These are phyloP conservation scores for Caenorhabditis briggsae DNA, from an alignment of 1,140 invertebrate genomes.

Conservation along the genomic window DNA sequence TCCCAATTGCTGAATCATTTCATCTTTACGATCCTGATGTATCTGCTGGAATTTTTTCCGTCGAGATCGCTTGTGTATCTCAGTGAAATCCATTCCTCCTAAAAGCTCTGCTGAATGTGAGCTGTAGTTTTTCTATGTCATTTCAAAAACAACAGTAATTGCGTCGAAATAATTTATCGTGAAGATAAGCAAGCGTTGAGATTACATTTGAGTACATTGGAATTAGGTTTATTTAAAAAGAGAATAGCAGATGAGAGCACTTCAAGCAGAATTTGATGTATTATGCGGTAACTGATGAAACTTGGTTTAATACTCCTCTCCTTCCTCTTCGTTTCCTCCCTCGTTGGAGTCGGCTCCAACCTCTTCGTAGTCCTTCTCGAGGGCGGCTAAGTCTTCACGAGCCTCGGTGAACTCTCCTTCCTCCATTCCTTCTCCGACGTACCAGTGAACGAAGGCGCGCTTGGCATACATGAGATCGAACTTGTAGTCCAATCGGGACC, in stretches of 20 bases:
- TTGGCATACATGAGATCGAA: constrained; percentile 76
- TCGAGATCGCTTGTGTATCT: not conserved
- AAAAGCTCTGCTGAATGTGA: no score
- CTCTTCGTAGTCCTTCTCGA: constrained; percentile 82
- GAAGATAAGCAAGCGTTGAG: not conserved
- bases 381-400: constrained; percentile 83
- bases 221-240: not conserved
- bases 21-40: not conserved
- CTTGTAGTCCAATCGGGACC: constrained; percentile 82
- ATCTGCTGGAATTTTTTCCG: not conserved
- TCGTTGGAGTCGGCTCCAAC: constrained; percentile 58
- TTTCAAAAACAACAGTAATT: not conserved
- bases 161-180: constrained; percentile 42
- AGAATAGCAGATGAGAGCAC: not conserved
- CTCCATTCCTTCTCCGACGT: constrained; percentile 84
- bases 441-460: constrained; percentile 79
- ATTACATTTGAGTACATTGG: not conserved
- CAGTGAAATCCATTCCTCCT: no score
- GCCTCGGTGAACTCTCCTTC: constrained; percentile 85
- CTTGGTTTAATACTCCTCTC: constrained; percentile 17
- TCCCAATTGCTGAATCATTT: constrained; percentile 10
- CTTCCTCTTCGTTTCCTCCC: constrained; percentile 54
- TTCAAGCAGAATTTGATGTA: not conserved
- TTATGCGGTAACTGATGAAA: not conserved
- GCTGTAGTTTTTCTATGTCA: no score